A percentile compares a stretch with the other conserved stretches of the same genome.
These are phyloP conservation scores for Agapetus fuscipes DNA, from an alignment of 2,888 invertebrate species.

Conservation along the genomic window DNA sequence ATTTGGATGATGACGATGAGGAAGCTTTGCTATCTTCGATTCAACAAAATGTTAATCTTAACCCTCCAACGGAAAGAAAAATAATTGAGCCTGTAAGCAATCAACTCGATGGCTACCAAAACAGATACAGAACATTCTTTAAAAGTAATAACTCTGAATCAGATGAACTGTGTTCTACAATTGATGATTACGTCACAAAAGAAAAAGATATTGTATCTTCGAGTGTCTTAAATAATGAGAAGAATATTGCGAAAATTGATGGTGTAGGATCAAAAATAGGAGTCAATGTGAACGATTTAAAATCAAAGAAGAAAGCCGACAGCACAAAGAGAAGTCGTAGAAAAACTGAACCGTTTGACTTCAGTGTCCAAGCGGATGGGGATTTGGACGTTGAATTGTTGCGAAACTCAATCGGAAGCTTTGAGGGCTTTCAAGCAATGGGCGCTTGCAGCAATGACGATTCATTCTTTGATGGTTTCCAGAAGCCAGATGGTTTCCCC, in stretches of 20 bases:
- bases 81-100: not conserved
- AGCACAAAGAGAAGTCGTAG: slow-evolving; percentile 16
- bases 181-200: too few species aligned
- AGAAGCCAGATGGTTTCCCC: slow-evolving; percentile 21
- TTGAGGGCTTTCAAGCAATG: too few species aligned
- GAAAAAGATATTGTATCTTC: too few species aligned
- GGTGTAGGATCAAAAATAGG: slow-evolving; percentile 7
- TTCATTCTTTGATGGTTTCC: not conserved
- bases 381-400: not conserved
- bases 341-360: slow-evolving; percentile 20
- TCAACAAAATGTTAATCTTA: not conserved
- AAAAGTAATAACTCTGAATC: not conserved
- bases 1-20: not conserved
- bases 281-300: slow-evolving; percentile 11
- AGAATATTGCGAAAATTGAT: slow-evolving; percentile 2
- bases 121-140: slow-evolving; percentile 1
- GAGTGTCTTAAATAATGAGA: slow-evolving; percentile 12
- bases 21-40: not conserved
- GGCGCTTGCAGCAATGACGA: not conserved
- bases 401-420: too few species aligned
- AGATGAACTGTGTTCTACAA: too few species aligned
- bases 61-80: not conserved
- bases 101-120: slow-evolving; percentile 4
- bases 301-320: slow-evolving; percentile 10
- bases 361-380: slow-evolving; percentile 14